Evolutionary conservation across 2,888 invertebrate species (phyloP).

Genomic region (Anoncus sp.): DNA sequence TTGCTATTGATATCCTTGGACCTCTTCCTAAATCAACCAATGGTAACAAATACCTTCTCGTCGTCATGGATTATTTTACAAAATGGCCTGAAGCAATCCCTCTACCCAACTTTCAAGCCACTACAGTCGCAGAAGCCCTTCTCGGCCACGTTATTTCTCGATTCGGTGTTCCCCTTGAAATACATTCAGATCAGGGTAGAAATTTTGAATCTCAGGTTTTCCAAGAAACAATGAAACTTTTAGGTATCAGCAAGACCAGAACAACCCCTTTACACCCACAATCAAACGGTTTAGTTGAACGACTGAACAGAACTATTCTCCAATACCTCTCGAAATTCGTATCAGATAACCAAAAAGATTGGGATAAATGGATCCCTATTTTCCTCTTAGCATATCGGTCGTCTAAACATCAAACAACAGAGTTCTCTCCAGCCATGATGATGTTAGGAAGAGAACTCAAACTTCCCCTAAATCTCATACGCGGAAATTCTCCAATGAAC

Average conservation of each 20-base stretch:
- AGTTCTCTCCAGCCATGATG: slow-evolving; percentile 43
- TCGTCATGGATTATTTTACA: slow-evolving; percentile 53
- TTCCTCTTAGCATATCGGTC: slow-evolving; percentile 56
- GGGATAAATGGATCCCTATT: slow-evolving; percentile 18
- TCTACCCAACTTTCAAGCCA: slow-evolving; percentile 72
- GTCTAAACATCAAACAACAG: slow-evolving; percentile 41
- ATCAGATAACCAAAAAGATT: slow-evolving; percentile 62
- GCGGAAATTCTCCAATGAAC: too few relatives aligned
- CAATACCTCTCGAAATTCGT: not conserved
- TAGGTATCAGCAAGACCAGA: slow-evolving; percentile 71
- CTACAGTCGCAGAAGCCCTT: slow-evolving; percentile 71
- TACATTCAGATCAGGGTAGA: slow-evolving; percentile 68
- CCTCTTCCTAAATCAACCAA: slow-evolving; percentile 58
- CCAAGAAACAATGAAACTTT: slow-evolving; percentile 38
- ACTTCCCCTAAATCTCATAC: not conserved
- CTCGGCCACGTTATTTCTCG: slow-evolving; percentile 64
- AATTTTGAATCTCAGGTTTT: slow-evolving; percentile 8
- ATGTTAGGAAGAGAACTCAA: slow-evolving; percentile 35
- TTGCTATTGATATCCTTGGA: slow-evolving; percentile 67
- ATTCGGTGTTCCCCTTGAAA: slow-evolving; percentile 67
- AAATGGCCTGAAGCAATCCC: slow-evolving; percentile 44
- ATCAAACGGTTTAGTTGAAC: slow-evolving; percentile 28
- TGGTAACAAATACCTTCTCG: slow-evolving; percentile 69
- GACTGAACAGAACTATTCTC: slow-evolving; percentile 2
- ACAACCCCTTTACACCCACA: slow-evolving; percentile 58